Evolutionary conservation across 2,113 vertebrate genomes (phyloP).

Genomic region (Petrocephalus zakoni): DNA sequence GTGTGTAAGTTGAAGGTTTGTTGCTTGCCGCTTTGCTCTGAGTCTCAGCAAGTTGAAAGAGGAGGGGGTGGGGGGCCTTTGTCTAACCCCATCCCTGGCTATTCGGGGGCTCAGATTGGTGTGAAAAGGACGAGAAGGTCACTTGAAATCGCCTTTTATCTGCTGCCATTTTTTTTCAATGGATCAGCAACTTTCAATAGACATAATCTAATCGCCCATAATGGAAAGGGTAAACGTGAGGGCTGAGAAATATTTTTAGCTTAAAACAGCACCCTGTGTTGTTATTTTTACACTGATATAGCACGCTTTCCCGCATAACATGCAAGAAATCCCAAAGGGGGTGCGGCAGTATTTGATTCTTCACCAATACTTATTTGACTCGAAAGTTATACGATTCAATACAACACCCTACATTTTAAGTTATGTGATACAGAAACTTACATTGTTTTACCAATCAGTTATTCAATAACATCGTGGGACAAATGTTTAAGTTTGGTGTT

Average conservation of each 20-base stretch:
- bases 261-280: constrained; percentile 41
- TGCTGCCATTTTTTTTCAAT: constrained; percentile 81
- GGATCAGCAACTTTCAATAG: constrained; percentile 95
- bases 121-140: constrained; percentile 92
- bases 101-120: constrained; percentile 86
- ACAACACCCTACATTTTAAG: not conserved
- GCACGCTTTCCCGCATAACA: not conserved
- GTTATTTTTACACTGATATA: constrained; percentile 31
- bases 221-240: constrained; percentile 70
- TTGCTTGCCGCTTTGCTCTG: constrained; percentile 66
- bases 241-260: constrained; percentile 54
- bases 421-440: not conserved
- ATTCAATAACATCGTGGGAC: not conserved
- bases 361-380: not conserved
- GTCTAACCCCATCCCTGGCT: constrained; percentile 80
- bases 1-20: constrained; percentile 55
- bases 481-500: not conserved
- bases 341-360: not conserved
- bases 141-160: constrained; percentile 96
- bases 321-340: not conserved
- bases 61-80: constrained; percentile 73
- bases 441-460: not conserved
- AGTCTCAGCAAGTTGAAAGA: constrained; percentile 77
- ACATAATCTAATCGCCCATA: constrained; percentile 87
- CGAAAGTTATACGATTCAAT: not conserved